Base-by-base conservation (phyloP, 2,113 vertebrate species). In the Theristicus caerulescens region DNA sequence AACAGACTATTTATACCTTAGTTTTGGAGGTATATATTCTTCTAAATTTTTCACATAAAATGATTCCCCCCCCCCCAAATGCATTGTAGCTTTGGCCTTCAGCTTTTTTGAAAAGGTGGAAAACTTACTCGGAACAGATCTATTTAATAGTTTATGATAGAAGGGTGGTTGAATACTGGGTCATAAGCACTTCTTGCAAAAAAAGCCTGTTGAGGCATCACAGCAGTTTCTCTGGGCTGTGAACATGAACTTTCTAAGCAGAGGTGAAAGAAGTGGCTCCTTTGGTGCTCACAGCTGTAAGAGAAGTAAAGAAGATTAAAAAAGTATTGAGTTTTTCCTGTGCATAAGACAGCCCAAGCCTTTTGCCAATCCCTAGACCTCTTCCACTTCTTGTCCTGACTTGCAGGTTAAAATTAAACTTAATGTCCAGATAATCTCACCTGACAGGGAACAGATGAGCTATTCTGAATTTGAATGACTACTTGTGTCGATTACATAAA, bases 51-150 rank as follows among this genome's bases (percentile, higher is more conserved):
- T 70, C 11, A 32, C 1, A 1, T 77, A 80, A 90, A 76, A 64
- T 29, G 40, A 18, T n/a, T 7, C 4, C 0, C 3, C 2, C 6
- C 4, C 18, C 5, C 5, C 19, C 13, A 25, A 77, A 25, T 69
- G 42, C 49, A 19, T 16, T 18, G 16, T 29, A 34, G 29, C 27
- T 87, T 83, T 73, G 10, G 6, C 21, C 16, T 76, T 72, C 24
- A 64, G 10, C 1, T 2, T 87, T 79, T 80, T 10, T 42, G 10
- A 44, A 51, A 82, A 73, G 19, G 22, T 91, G 7, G 34, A 74
- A 64, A 88, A 70, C 7, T 77, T n/a, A 21, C 6, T 77, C 0
- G 0, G 15, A 77, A 52, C 16, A 49, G 26, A 52, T 49, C 1
- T 0, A 7, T 95, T 59, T 85, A 58, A n/a, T 72, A 42, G 7